phyloP scores from a whole-genome alignment of 2,888 invertebrate genomes.

The Pomacea canaliculata region DNA sequence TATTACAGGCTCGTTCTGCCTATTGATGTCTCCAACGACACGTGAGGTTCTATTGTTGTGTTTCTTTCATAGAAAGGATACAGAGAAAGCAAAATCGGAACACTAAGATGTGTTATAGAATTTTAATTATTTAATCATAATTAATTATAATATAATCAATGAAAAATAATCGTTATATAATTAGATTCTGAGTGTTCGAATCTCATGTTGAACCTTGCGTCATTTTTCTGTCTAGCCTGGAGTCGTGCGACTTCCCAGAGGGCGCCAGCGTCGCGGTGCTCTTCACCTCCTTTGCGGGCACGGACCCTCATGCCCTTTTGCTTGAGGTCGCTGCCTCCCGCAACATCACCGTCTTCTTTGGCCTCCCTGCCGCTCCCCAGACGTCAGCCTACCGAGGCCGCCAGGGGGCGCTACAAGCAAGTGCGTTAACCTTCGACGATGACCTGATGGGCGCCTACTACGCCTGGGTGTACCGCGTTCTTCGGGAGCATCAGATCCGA shows the following conservation, averaged over 20 bases:
- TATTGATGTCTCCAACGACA: not conserved
- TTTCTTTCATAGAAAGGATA: too few relatives aligned
- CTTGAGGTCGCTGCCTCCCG: constrained; percentile 41
- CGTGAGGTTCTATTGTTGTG: not conserved
- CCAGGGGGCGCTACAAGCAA: not conserved
- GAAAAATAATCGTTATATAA: too few relatives aligned
- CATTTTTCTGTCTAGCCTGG: too few relatives aligned
- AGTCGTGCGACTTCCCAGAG: constrained; percentile 37
- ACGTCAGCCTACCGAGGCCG: not conserved
- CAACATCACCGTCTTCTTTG: constrained; percentile 55
- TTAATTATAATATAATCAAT: too few relatives aligned
- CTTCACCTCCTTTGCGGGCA: constrained; percentile 51
- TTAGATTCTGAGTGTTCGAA: too few relatives aligned
- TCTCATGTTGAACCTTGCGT: too few relatives aligned
- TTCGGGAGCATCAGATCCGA: constrained; percentile 45
- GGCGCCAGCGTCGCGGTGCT: constrained; percentile 50
- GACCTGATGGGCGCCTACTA: constrained; percentile 42
- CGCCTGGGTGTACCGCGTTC: constrained; percentile 40
- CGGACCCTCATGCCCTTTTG: constrained; percentile 52
- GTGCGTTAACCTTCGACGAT: not conserved
- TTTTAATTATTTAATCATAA: too few relatives aligned
- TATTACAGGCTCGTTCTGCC: constrained; percentile 53
- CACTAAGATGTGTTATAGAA: too few relatives aligned
- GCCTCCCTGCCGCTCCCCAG: constrained; percentile 45
- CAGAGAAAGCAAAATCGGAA: too few relatives aligned